These are phyloP conservation scores for Eubasilissa splendida DNA, from an alignment of 2,888 invertebrate species.

Conservation along the genomic window DNA sequence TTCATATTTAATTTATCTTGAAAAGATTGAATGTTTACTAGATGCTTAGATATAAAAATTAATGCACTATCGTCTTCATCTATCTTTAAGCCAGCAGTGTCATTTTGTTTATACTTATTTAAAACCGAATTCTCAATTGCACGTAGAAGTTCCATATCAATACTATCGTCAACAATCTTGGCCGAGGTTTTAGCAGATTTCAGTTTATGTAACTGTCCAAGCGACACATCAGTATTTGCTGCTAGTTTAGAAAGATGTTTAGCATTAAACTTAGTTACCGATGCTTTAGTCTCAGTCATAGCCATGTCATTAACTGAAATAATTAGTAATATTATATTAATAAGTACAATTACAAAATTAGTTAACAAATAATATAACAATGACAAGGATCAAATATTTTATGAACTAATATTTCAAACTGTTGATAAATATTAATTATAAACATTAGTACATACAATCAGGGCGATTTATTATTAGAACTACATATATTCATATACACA, in stretches of 20 bases:
- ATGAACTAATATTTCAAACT: background rate
- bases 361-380: background rate
- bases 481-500: background rate
- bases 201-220: slow-evolving; percentile 75
- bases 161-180: slow-evolving; percentile 62
- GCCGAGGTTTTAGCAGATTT: slow-evolving; percentile 61
- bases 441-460: no score
- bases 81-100: slow-evolving; percentile 64
- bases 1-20: slow-evolving; percentile 65
- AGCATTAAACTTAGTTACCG: slow-evolving; percentile 78
- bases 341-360: background rate
- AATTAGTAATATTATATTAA: background rate
- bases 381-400: background rate
- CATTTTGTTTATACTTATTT: slow-evolving; percentile 61
- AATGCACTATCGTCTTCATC: slow-evolving; percentile 70
- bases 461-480: background rate
- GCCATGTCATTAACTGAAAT: slow-evolving; percentile 76
- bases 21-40: slow-evolving; percentile 65
- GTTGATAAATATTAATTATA: no score
- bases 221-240: slow-evolving; percentile 70
- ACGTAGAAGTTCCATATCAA: slow-evolving; percentile 68
- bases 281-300: slow-evolving; percentile 78
- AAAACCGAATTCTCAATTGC: slow-evolving; percentile 68
- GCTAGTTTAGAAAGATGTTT: slow-evolving; percentile 79
- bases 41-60: slow-evolving; percentile 66